These are phyloP conservation scores for Gastracanthus pulcherrimus DNA, from an alignment of 2,888 invertebrate species.

Conservation along the genomic window DNA sequence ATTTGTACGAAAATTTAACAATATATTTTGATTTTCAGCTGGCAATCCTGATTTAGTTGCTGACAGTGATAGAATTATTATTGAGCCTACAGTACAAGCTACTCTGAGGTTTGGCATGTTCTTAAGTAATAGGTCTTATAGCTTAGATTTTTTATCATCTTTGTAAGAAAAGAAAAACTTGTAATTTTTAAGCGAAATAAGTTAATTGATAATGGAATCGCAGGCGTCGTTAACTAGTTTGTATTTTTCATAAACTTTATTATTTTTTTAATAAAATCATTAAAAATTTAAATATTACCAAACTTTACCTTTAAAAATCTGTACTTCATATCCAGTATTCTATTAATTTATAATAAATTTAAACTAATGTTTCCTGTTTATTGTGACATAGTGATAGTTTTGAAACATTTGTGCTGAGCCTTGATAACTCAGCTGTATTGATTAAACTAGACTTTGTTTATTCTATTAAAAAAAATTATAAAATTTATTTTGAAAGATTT, in stretches of 20 bases:
- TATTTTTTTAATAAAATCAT: slow-evolving; percentile 33
- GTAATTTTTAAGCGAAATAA: not conserved
- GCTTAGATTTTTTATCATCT: slow-evolving; percentile 77
- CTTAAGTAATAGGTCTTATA: slow-evolving; percentile 80
- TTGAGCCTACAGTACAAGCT: slow-evolving; percentile 79
- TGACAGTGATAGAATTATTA: slow-evolving; percentile 76
- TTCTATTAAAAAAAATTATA: slow-evolving; percentile 47
- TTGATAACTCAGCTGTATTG: not conserved
- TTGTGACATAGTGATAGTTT: not conserved
- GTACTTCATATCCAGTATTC: too few species aligned
- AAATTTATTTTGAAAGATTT: slow-evolving; percentile 47
- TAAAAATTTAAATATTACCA: not conserved
- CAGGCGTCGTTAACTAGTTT: not conserved
- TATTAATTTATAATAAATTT: too few species aligned
- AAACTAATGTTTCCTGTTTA: too few species aligned
- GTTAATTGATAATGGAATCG: not conserved
- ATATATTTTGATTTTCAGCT: slow-evolving; percentile 65
- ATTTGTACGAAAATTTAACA: not conserved
- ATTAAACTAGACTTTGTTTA: slow-evolving; percentile 10
- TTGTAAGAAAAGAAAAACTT: slow-evolving; percentile 29
- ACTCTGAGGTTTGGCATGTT: slow-evolving; percentile 79
- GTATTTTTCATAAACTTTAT: slow-evolving; percentile 30
- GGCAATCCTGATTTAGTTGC: slow-evolving; percentile 78
- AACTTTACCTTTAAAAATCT: too few species aligned
- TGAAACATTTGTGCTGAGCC: not conserved